Conservation (phyloP, 2,113 vertebrate species). For the Cyprinus carpio region DNA sequence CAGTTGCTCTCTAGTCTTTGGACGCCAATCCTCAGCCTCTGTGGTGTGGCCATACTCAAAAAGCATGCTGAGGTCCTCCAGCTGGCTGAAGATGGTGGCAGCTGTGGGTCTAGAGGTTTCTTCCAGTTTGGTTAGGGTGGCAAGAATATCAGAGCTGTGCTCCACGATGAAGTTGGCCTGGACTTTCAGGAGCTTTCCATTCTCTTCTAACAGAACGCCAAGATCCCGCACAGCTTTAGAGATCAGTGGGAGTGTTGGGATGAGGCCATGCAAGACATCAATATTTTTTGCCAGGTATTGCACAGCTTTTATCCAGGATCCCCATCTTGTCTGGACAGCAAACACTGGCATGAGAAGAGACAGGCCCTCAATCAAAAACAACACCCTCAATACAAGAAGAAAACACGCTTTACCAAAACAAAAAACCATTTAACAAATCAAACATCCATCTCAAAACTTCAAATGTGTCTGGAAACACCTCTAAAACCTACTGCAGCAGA, state of each 20-base stretch:
- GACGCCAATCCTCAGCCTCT: conserved; percentile 3
- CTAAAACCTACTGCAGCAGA: conserved; percentile 2
- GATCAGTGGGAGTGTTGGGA: background rate
- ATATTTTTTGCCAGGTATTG: background rate
- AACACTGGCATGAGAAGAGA: too few species aligned
- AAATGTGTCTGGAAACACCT: conserved; percentile 14
- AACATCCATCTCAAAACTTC: background rate
- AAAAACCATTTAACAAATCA: background rate
- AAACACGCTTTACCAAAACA: too few species aligned
- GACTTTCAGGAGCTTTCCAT: too few species aligned
- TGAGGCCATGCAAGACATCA: background rate
- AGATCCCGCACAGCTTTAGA: too few species aligned
- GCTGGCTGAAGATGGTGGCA: background rate
- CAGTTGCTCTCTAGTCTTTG: conserved; percentile 3
- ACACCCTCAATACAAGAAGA: background rate
- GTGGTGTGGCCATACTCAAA: conserved; percentile 4
- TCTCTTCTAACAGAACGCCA: too few species aligned
- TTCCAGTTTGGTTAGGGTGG: too few species aligned
- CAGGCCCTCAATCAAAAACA: too few species aligned
- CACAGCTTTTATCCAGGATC: background rate
- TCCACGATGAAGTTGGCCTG: too few species aligned
- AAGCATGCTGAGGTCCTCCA: conserved; percentile 8
- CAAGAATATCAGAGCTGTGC: too few species aligned
- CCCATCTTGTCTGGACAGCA: background rate
- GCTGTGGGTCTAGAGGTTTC: too few species aligned